Evolutionary conservation across 1,140 invertebrate species (phyloP), one percentile per base, ranked within the genome.

Genomic region (Delia radicum): DNA sequence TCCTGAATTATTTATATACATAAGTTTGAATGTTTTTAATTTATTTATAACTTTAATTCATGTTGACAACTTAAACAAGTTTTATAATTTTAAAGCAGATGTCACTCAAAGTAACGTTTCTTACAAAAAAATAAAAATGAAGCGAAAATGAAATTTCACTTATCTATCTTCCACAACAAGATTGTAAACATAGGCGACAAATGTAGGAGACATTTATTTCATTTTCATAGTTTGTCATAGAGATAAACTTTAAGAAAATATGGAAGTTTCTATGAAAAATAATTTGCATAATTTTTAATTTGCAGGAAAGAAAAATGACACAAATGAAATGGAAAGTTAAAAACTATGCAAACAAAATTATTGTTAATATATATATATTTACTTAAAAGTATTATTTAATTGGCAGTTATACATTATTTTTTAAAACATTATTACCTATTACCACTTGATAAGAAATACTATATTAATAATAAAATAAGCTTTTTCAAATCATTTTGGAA

Each of bases 11-110:
- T 65, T 26, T 27, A 27, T 65, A 27, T 27, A n/a, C n/a, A n/a
- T n/a, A 21, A 8, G 46, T 55, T 18, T 55, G 46, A 55, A 18
- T 55, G 18, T 55, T 55, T 55, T 21, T 6, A 55, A 55, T 55
- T 69, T 69, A 69, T 69, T 69, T 69, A 69, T 69, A 37, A 21
- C 29, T 33, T 69, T 69, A 69, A 69, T 69, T 69, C 65, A 33
- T 33, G 65, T 33, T 69, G 65, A 69, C 65, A 69, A 33, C 29
- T 33, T 33, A 69, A 69, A 69, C 65, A 69, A 69, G 65, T 69
- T 69, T 69, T 69, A 69, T 69, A 33, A 69, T 33, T 69, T 33
- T 69, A 69, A 69, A 37, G 65, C 65, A 69, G 29, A 31, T 69
- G 65, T 69, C 65, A 37, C 18, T 69, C 65, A 69, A 69, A 37